Evolutionary conservation across 1,140 invertebrate genomes (phyloP).

Genomic region (Drosophila nigrodunni): DNA sequence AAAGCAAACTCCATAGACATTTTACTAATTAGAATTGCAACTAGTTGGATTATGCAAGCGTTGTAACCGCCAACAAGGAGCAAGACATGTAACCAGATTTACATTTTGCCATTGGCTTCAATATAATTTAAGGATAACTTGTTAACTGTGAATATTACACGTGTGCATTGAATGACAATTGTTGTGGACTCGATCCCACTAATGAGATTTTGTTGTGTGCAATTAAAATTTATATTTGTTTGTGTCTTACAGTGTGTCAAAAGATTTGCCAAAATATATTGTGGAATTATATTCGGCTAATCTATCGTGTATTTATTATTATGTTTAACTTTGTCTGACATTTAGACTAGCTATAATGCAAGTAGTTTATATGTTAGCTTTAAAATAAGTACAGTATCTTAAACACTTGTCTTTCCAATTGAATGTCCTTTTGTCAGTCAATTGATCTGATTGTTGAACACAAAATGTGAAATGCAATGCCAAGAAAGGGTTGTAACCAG

Average conservation of each 20-base stretch:
- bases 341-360: too few relatives aligned
- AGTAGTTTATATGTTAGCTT: too few relatives aligned
- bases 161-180: not conserved
- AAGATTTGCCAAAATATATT: too few relatives aligned
- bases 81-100: constrained; percentile 19
- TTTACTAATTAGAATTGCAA: constrained; percentile 15
- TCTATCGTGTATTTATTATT: too few relatives aligned
- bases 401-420: too few relatives aligned
- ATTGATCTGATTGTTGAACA: constrained; percentile 24
- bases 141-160: not conserved
- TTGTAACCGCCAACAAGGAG: not conserved
- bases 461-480: constrained; percentile 35
- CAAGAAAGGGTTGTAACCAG: constrained; percentile 8
- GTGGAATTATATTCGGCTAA: too few relatives aligned
- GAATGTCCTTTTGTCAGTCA: not conserved
- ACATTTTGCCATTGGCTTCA: not conserved
- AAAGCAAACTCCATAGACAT: not conserved
- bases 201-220: not conserved
- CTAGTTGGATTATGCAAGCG: constrained; percentile 18
- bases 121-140: not conserved
- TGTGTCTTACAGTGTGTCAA: too few relatives aligned
- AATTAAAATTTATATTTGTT: too few relatives aligned
- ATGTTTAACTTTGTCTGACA: too few relatives aligned
- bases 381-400: too few relatives aligned
- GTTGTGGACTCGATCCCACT: not conserved